Conservation (phyloP, 2,888 invertebrate genomes). For the Athrips mouffetella region DNA sequence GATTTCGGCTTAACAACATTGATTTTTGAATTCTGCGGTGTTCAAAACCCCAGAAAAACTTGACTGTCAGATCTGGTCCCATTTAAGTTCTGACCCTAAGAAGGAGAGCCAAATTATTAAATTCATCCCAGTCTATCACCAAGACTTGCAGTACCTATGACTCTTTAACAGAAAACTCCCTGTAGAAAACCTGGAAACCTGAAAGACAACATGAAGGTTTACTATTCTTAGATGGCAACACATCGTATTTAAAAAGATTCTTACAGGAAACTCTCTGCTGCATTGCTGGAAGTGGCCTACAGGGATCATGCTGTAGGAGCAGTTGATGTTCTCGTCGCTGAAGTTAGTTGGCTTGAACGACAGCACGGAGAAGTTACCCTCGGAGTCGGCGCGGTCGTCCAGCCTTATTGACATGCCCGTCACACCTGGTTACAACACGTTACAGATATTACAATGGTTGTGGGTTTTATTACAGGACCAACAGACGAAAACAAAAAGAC, state of each 20-base stretch:
- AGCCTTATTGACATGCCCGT: slow-evolving; percentile 95
- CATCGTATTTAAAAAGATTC: slow-evolving; percentile 48
- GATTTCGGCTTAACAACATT: no score
- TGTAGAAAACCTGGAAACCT: no score
- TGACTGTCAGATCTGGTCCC: no score
- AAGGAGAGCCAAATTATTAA: no score
- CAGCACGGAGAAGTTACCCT: slow-evolving; percentile 97
- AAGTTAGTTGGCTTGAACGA: slow-evolving; percentile 82
- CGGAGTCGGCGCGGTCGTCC: slow-evolving; percentile 95
- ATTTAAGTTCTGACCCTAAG: no score
- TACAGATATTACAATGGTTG: not conserved
- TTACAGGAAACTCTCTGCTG: slow-evolving; percentile 85
- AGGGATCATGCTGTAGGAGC: slow-evolving; percentile 87
- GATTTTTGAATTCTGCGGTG: no score
- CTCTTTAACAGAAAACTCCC: no score
- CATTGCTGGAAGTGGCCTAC: slow-evolving; percentile 90
- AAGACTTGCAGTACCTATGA: no score
- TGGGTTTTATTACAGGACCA: no score
- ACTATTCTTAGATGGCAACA: not conserved
- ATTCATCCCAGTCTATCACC: not conserved
- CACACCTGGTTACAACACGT: slow-evolving; percentile 86
- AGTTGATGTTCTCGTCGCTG: slow-evolving; percentile 74
- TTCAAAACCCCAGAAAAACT: no score
- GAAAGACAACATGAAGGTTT: no score
- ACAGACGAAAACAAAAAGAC: no score